These are phyloP conservation scores for Nomada goodeniana DNA, from an alignment of 2,888 invertebrate genomes.

Conservation along the genomic window DNA sequence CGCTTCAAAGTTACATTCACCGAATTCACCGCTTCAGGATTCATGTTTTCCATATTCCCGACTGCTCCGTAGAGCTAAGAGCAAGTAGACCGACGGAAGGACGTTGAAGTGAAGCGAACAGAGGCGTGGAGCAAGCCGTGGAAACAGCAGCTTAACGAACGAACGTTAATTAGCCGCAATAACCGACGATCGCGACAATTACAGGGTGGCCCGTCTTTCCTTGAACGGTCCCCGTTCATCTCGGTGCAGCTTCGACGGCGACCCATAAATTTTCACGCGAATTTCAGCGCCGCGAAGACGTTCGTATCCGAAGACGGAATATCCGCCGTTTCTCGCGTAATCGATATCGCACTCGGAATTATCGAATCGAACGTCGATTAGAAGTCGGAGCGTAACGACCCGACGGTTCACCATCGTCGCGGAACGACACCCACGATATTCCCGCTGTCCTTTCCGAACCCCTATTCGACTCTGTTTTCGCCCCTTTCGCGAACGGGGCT, in stretches of 20 bases:
- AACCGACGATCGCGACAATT: constrained; percentile 68
- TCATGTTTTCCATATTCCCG: neutral
- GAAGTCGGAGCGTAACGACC: constrained; percentile 55
- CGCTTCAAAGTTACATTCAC: neutral
- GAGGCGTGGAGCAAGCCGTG: constrained; percentile 27
- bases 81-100: constrained; percentile 28
- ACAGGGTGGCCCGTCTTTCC: constrained; percentile 34
- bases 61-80: neutral
- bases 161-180: constrained; percentile 70
- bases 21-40: neutral
- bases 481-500: constrained; percentile 24
- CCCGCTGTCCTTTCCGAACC: constrained; percentile 2
- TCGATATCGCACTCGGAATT: constrained; percentile 58
- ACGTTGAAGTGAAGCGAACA: constrained; percentile 17
- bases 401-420: constrained; percentile 39
- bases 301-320: constrained; percentile 4
- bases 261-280: constrained; percentile 35
- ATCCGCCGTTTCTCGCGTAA: constrained; percentile 54
- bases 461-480: constrained; percentile 20
- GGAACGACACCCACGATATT: neutral
- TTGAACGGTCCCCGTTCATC: constrained; percentile 13
- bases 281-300: constrained; percentile 7
- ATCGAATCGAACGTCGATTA: constrained; percentile 62
- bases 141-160: constrained; percentile 56
- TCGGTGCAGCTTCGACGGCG: constrained; percentile 21